Evolutionary conservation across 2,888 invertebrate species (phyloP), one percentile per base, ranked within the genome.

Genomic region (Tetrapedia diversipes): DNA sequence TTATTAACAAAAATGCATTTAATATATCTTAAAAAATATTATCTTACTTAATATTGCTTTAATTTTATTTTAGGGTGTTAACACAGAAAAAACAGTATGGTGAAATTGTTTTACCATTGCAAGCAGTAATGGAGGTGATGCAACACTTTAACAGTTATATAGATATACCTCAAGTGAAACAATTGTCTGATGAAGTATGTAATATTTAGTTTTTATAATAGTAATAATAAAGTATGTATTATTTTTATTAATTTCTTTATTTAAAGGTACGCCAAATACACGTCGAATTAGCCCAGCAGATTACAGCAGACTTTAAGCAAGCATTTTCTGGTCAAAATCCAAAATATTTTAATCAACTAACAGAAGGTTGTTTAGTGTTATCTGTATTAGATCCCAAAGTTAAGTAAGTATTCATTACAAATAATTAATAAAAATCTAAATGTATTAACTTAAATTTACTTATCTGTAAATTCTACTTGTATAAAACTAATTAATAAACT

Each of bases 111-210:
- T 94, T 98, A 91, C 97, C 99, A 0, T 93, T 99, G 77, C 98
- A 99, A 92, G 99, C 98, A 14, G 97, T 99, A 16, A 96, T 97
- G 87, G 97, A 99, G 94, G 99, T 99, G 0, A 95, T 99, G 91
- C 96, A 97, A 80, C 98, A 99, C 92, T 98, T 99, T 90, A 95
- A 97, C 85, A 95, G 95, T 83, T 99, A 98, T 91, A 95, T 96
- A 79, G 96, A 97, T 89, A 98, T 99, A 89, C 96, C 97, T 16
- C 98, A 99, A 92, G 96, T 99, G 75, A 95, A 95, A 90, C 95
- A 96, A 86, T 93, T 98, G 63, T 95, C 97, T 0, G 96, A 97
- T 84, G 95, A 96, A 92, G 94, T 94, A 86, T 43, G 68, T 41
- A 45, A 59, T 51, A 34, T 63, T 56, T 51, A 16, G 19, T n/a